Percentiles rank a stretch among this genome's conserved stretches.
Conservation (phyloP, 2,888 invertebrate genomes). For the Chymomyza fuscimana region DNA sequence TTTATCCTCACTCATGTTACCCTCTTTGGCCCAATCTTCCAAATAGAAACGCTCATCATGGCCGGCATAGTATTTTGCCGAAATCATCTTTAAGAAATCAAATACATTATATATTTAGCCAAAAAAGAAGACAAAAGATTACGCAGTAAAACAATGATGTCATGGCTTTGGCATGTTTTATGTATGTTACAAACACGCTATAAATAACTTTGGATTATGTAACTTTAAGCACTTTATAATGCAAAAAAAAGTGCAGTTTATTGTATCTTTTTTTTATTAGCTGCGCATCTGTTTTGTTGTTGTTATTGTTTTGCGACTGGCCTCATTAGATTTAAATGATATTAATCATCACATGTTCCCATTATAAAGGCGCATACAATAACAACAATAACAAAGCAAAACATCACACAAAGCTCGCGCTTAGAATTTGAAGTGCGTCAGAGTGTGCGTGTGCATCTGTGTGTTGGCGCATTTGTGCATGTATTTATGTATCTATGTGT, state of each 20-base stretch:
- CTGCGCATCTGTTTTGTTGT: background rate
- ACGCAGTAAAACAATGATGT: slow-evolving; percentile 9
- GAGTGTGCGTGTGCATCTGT: background rate
- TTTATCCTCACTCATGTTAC: slow-evolving; percentile 85
- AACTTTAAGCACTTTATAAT: background rate
- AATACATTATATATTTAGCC: background rate
- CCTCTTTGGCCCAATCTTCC: slow-evolving; percentile 95
- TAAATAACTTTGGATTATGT: background rate
- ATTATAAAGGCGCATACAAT: background rate
- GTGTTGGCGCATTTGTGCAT: background rate
- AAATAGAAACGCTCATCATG: slow-evolving; percentile 92
- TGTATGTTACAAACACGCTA: background rate
- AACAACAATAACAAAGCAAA: background rate
- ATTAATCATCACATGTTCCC: background rate
- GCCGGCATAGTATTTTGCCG: slow-evolving; percentile 97
- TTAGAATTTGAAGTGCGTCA: background rate
- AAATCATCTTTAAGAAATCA: slow-evolving; percentile 88
- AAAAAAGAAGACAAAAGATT: slow-evolving; percentile 9
- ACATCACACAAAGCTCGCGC: background rate
- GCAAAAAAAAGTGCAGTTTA: background rate
- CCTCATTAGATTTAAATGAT: background rate
- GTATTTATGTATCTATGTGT: background rate
- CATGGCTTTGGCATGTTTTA: background rate
- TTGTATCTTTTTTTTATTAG: background rate
- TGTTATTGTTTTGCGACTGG: no score